phyloP scores from a whole-genome alignment of 23 tunicate genomes.

The Ciona savignyi region DNA sequence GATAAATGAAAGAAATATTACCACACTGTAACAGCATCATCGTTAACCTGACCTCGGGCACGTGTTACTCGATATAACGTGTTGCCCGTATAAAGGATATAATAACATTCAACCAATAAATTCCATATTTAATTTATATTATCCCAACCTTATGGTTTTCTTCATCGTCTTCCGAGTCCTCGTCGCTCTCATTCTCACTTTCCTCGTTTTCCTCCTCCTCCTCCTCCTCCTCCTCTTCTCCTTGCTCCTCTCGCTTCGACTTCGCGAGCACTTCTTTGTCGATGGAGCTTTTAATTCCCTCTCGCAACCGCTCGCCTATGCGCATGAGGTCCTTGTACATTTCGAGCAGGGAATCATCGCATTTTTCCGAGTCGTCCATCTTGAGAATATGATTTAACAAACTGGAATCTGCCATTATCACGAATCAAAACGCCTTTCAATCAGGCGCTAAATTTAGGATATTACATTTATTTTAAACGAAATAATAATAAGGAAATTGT shows the following conservation, averaged over 20 bases:
- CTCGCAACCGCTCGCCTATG: constrained; percentile 39
- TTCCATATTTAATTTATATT: background rate
- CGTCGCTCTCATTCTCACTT: constrained; percentile 21
- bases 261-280: constrained; percentile 36
- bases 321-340: constrained; percentile 52
- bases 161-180: constrained; percentile 24
- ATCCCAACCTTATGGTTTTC: constrained; percentile 6
- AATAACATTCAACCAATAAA: too few relatives aligned
- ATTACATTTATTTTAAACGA: too few relatives aligned
- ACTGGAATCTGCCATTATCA: constrained; percentile 22
- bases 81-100: too few relatives aligned
- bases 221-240: constrained; percentile 36
- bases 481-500: too few relatives aligned
- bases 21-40: too few relatives aligned
- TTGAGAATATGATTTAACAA: constrained; percentile 56
- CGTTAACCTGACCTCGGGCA: too few relatives aligned
- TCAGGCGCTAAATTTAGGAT: too few relatives aligned
- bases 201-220: constrained; percentile 36
- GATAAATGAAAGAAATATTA: too few relatives aligned
- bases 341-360: constrained; percentile 31
- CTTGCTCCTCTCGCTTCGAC: constrained; percentile 51
- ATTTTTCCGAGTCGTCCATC: constrained; percentile 48
- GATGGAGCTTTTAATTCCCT: constrained; percentile 44
- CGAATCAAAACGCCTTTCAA: too few relatives aligned
- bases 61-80: too few relatives aligned